Conservation (phyloP, 53 echinoderm and acorn worm species). For the Arbacia lixula region DNA sequence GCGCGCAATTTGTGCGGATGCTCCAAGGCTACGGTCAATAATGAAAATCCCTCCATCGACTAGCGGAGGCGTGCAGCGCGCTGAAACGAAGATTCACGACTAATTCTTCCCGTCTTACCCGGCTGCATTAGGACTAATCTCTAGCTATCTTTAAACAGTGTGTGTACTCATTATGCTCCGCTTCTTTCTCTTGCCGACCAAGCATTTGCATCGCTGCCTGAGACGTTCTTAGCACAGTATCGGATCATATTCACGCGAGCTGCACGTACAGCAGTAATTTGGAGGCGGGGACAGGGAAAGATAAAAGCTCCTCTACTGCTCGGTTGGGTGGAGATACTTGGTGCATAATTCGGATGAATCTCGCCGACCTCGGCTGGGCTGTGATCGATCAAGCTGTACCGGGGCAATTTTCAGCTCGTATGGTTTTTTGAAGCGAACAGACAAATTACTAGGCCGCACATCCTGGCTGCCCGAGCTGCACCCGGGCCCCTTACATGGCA, state of each 20-base stretch:
- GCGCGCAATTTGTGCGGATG: conserved; percentile 12
- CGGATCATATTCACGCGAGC: no score
- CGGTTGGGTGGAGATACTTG: conserved; percentile 3
- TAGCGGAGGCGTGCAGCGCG: conserved; percentile 9
- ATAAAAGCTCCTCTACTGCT: no score
- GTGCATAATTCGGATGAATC: conserved; percentile 43
- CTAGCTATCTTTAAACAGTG: no score
- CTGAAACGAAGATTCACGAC: conserved; percentile 10
- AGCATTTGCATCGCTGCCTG: no score
- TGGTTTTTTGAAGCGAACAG: conserved; percentile 14
- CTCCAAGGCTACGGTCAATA: conserved; percentile 33
- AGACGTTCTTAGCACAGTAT: no score
- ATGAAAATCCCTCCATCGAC: conserved; percentile 26
- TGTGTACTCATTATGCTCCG: no score
- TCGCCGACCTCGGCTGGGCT: conserved; percentile 48
- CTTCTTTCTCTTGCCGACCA: no score
- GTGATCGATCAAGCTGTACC: conserved; percentile 33
- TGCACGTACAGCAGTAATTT: no score
- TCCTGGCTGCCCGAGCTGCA: not conserved
- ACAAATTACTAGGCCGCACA: not conserved
- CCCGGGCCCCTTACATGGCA: not conserved
- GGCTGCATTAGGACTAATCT: no score
- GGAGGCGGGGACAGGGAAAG: no score
- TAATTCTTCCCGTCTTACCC: conserved; percentile 4
- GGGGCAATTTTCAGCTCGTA: conserved; percentile 40